These are phyloP conservation scores for Villa cingulata DNA, from an alignment of 2,888 invertebrate species.

Conservation along the genomic window DNA sequence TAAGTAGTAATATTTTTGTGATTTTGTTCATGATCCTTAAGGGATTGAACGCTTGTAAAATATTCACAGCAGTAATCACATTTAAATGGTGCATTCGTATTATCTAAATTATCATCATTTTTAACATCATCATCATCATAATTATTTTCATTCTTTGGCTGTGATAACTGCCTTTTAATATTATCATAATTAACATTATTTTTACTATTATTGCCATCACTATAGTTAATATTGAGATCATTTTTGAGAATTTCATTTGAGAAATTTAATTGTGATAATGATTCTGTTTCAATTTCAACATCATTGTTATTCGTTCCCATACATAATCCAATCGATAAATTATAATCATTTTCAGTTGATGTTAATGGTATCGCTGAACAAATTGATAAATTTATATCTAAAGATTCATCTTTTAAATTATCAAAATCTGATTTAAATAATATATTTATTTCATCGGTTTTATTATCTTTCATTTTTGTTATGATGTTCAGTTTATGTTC, in stretches of 20 bases:
- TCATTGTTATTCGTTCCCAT: too few relatives aligned
- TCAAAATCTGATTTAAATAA: constrained; percentile 32
- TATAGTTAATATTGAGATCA: not conserved
- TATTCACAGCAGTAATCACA: constrained; percentile 27
- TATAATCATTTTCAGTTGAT: not conserved
- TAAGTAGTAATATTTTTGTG: constrained; percentile 25
- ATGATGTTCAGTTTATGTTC: not conserved
- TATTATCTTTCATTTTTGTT: constrained; percentile 16
- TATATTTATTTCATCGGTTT: constrained; percentile 28
- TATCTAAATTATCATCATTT: not conserved
- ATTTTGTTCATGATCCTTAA: not conserved
- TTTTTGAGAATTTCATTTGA: not conserved
- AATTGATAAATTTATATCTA: constrained; percentile 32
- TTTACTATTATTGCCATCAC: too few relatives aligned
- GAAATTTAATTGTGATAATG: too few relatives aligned
- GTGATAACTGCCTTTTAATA: too few relatives aligned
- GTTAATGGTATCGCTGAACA: constrained; percentile 31
- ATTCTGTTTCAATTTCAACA: not conserved
- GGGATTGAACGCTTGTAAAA: not conserved
- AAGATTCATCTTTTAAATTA: constrained; percentile 32
- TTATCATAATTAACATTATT: too few relatives aligned
- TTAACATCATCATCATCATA: not conserved
- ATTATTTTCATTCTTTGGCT: not conserved
- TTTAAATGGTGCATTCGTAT: constrained; percentile 20
- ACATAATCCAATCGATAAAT: constrained; percentile 27